Percentiles rank a stretch among this genome's conserved stretches.
These are phyloP conservation scores for Archips crataeganus DNA, from an alignment of 2,888 invertebrate genomes.

Conservation along the genomic window DNA sequence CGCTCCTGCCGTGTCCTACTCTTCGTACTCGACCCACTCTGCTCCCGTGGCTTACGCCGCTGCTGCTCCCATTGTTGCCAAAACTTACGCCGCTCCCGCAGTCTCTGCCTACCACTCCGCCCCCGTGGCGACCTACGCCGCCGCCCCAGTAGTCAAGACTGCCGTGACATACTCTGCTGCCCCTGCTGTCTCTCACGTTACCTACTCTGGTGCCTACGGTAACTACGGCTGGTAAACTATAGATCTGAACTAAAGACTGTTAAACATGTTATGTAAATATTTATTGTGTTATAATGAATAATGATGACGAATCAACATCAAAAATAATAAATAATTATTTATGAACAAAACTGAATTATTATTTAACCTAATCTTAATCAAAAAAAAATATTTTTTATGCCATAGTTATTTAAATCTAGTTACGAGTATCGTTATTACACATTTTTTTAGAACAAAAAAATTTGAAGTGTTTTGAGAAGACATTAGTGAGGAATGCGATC, in stretches of 20 bases:
- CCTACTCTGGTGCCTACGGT: slow-evolving; percentile 84
- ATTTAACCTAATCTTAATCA: not conserved
- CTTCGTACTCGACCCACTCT: slow-evolving; percentile 35
- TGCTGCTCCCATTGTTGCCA: slow-evolving; percentile 61
- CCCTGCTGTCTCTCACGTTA: slow-evolving; percentile 84
- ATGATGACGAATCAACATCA: slow-evolving; percentile 21
- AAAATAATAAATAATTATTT: slow-evolving; percentile 26
- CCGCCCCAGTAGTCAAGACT: slow-evolving; percentile 53
- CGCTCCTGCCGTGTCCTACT: slow-evolving; percentile 48
- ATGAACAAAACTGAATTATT: not conserved
- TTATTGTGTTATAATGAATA: slow-evolving; percentile 37
- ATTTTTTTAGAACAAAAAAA: no score
- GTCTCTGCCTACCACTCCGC: slow-evolving; percentile 53
- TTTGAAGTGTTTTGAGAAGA: no score
- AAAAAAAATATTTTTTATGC: no score
- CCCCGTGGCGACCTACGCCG: slow-evolving; percentile 67
- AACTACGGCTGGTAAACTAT: slow-evolving; percentile 59
- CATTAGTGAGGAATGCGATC: no score
- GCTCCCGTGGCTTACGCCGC: slow-evolving; percentile 64
- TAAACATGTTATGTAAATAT: slow-evolving; percentile 43
- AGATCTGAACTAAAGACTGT: slow-evolving; percentile 38
- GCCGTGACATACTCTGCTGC: slow-evolving; percentile 82
- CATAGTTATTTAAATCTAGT: no score
- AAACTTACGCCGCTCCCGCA: slow-evolving; percentile 67
- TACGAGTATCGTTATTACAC: no score